Percentiles rank a stretch among this genome's conserved stretches.
These are phyloP conservation scores for Paradoxurus hermaphroditus DNA, from an alignment of 2,113 vertebrate species.

Conservation along the genomic window DNA sequence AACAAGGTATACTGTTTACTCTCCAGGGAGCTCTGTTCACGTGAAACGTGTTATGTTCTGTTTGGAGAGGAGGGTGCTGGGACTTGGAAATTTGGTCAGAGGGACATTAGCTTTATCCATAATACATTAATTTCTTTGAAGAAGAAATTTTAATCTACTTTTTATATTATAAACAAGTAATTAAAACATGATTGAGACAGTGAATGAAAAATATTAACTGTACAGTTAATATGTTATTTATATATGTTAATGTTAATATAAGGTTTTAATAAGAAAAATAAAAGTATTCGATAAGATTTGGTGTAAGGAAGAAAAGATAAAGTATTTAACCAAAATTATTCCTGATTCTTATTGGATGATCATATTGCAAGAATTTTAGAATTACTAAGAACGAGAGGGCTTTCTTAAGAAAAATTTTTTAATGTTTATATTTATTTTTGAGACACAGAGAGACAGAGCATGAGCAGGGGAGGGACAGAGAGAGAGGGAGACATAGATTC, in stretches of 20 bases:
- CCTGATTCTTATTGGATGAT: not conserved
- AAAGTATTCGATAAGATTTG: not conserved
- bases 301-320: not conserved
- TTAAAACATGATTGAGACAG: not conserved
- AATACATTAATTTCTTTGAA: not conserved
- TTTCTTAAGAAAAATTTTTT: not conserved
- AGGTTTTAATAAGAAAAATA: not conserved
- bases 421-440: too few species aligned
- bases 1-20: not conserved
- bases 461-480: too few species aligned
- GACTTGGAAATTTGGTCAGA: not conserved
- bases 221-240: not conserved
- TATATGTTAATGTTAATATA: not conserved
- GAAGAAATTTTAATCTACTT: not conserved
- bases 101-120: not conserved
- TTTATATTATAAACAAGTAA: not conserved
- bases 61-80: not conserved
- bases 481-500: too few species aligned
- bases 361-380: conserved; percentile 3
- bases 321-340: not conserved
- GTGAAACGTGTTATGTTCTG: not conserved
- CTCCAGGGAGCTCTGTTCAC: not conserved
- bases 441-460: too few species aligned
- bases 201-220: not conserved
- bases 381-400: not conserved